These are phyloP conservation scores for Trachurus trachurus DNA, from an alignment of 2,797 vertebrate species.

Conservation along the genomic window DNA sequence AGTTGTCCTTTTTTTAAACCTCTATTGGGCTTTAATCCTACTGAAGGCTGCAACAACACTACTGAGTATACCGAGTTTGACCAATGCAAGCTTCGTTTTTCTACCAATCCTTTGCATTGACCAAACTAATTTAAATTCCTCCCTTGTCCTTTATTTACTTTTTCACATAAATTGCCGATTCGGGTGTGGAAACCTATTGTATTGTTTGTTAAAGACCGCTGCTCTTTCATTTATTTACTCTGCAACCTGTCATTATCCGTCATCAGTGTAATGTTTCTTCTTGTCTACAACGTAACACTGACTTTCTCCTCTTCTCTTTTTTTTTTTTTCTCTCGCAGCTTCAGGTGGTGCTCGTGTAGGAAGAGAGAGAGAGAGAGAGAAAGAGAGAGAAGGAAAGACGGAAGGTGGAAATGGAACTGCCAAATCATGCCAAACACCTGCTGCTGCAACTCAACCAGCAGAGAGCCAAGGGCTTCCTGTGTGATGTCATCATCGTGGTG, in stretches of 20 bases:
- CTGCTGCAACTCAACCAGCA: conserved; percentile 99
- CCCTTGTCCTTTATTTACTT: background rate
- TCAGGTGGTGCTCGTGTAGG: conserved; percentile 91
- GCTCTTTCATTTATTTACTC: background rate
- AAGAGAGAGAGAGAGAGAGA: conserved; percentile 72
- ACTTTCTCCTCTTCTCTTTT: conserved; percentile 23
- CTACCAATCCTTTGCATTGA: background rate
- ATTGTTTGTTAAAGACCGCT: background rate
- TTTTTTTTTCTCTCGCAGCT: conserved; percentile 63
- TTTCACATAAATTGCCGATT: background rate
- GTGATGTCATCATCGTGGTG: conserved; percentile 98
- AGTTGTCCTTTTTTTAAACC: background rate
- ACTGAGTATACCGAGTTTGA: background rate
- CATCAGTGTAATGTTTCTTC: background rate
- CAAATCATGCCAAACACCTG: conserved; percentile 99
- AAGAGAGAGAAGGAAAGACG: conserved; percentile 78
- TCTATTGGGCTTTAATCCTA: background rate
- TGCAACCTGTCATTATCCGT: background rate
- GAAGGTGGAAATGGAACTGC: conserved; percentile 98
- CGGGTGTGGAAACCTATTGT: background rate
- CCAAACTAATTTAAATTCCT: background rate
- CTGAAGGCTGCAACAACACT: background rate
- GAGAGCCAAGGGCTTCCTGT: conserved; percentile 98
- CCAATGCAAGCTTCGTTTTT: background rate
- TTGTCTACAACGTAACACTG: conserved; percentile 12